Conservation (phyloP, 2,888 invertebrate species). For the Parnassius mnemosyne region DNA sequence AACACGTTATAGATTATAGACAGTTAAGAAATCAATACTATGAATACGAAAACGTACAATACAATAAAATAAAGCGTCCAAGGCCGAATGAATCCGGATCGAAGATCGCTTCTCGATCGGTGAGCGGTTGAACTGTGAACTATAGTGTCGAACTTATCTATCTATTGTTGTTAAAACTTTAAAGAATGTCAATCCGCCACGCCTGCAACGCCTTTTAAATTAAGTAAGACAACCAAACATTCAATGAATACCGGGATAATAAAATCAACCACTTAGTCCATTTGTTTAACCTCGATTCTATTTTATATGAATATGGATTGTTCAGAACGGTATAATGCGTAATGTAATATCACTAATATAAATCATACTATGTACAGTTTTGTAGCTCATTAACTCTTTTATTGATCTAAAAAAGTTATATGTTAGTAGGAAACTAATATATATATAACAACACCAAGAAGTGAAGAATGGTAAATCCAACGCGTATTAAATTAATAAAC, state of each 20-base stretch:
- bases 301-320: no score
- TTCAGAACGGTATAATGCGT: no score
- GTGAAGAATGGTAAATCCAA: no score
- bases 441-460: no score
- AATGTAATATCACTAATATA: no score
- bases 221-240: slow-evolving; percentile 24
- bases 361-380: no score
- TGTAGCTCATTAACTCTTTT: no score
- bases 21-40: slow-evolving; percentile 38
- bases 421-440: no score
- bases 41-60: slow-evolving; percentile 47
- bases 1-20: slow-evolving; percentile 30
- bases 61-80: slow-evolving; percentile 63
- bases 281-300: no score
- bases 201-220: slow-evolving; percentile 46
- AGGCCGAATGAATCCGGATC: slow-evolving; percentile 69
- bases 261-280: background rate
- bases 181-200: slow-evolving; percentile 70
- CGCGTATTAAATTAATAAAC: no score
- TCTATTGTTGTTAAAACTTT: slow-evolving; percentile 54
- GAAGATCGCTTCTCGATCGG: slow-evolving; percentile 51
- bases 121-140: slow-evolving; percentile 75
- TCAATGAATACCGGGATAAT: background rate
- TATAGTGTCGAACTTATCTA: slow-evolving; percentile 54
- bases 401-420: no score